phyloP scores from a whole-genome alignment of 2,797 vertebrate genomes.

The Hafferia zeledoni region DNA sequence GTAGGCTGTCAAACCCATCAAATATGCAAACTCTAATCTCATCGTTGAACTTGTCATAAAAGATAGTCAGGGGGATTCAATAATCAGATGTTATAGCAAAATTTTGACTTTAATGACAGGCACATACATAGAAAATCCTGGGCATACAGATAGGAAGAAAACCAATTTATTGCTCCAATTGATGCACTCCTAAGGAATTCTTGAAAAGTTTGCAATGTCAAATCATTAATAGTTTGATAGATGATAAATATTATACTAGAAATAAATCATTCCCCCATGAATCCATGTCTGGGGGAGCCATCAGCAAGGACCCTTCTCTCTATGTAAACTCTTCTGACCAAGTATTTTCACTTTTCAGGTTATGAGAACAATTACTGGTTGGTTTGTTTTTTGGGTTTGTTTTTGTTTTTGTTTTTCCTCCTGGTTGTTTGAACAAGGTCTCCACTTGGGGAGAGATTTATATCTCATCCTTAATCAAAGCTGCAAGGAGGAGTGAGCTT shows the following conservation, averaged over 20 bases:
- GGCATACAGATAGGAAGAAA: neutral
- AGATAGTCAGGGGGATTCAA: neutral
- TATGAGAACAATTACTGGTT: neutral
- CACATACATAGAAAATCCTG: neutral
- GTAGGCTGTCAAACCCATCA: neutral
- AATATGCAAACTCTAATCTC: neutral
- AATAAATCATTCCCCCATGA: neutral
- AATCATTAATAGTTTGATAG: neutral
- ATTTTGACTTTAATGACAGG: neutral
- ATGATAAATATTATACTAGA: neutral
- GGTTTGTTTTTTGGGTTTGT: no score
- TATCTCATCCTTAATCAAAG: slow-evolving; percentile 12
- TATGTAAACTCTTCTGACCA: neutral
- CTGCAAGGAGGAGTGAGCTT: neutral
- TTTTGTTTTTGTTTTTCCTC: neutral
- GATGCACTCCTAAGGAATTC: neutral
- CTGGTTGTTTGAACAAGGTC: neutral
- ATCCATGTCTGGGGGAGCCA: neutral
- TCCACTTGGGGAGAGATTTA: neutral
- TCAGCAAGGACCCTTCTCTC: neutral
- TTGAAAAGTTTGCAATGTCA: neutral
- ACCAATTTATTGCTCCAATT: neutral
- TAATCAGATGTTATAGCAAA: neutral
- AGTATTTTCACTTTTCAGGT: neutral
- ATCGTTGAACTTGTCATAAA: neutral